A percentile compares a stretch with the other conserved stretches of the same genome.
Evolutionary conservation across 2,113 vertebrate genomes (phyloP).

Genomic region (Cryptotis parvus): DNA sequence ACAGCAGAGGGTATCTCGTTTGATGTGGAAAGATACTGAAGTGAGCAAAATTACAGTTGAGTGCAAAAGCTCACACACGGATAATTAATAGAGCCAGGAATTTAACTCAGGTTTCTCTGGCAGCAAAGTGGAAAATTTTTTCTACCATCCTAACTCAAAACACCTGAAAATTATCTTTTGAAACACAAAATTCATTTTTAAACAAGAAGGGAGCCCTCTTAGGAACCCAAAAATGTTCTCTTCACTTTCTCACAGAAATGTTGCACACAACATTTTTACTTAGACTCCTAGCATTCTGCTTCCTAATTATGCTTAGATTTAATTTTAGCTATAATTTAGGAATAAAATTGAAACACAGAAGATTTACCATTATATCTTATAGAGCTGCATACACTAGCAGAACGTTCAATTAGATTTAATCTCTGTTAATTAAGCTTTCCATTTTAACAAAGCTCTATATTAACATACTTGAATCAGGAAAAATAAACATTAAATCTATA

Average conservation of each 20-base stretch:
- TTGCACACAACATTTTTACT: not conserved
- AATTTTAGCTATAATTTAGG: conserved; percentile 60
- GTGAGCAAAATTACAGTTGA: not conserved
- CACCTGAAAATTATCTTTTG: not conserved
- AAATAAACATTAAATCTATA: conserved; percentile 75
- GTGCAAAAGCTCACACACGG: not conserved
- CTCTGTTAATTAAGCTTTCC: conserved; percentile 77
- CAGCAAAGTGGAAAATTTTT: not conserved
- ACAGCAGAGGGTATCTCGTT: rapidly evolving
- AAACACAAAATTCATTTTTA: conserved; percentile 4
- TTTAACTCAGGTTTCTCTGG: not conserved
- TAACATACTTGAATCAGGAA: conserved; percentile 75
- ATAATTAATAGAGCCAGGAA: not conserved
- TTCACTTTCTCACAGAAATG: not conserved
- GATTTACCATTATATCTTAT: conserved; percentile 69
- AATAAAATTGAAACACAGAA: conserved; percentile 61
- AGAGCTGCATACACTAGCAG: conserved; percentile 51
- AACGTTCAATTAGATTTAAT: conserved; percentile 78
- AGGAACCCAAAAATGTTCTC: not conserved
- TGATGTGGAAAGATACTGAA: not conserved
- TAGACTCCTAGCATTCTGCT: conserved; percentile 7
- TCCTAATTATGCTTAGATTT: conserved; percentile 52
- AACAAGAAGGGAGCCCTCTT: not conserved
- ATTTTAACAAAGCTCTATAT: conserved; percentile 78
- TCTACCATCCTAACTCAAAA: not conserved